Evolutionary conservation across 2,888 invertebrate genomes (phyloP), one percentile per base, ranked within the genome.

Genomic region (Plagodis dolabraria): DNA sequence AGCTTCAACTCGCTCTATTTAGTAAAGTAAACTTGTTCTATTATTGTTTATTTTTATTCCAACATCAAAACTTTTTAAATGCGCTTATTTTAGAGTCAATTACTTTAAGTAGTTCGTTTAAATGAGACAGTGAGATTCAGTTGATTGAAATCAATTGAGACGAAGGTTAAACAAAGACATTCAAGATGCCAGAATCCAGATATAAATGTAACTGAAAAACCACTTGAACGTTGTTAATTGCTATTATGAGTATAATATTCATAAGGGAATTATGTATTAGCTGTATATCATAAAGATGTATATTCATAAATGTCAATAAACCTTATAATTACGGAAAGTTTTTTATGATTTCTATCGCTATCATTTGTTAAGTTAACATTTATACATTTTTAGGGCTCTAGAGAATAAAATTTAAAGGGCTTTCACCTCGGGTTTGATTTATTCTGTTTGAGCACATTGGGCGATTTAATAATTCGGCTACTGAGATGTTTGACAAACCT

Each of bases 81-180:
- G 5, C 36, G 36, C 9, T 44, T 44, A 33, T 43, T 45, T 33
- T 35, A 36, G 35, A 42, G 40, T 10, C 12, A 50, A 42, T 56
- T 49, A 43, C n/a, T 22, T 7, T 45, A n/a, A 35, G 43, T 47
- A 33, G 35, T 36, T 8, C 36, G 7, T 11, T 51, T 45, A 22
- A 45, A 56, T 63, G 47, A 53, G 45, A 60, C 58, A 43, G 49
- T 44, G 36, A 62, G 57, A 54, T n/a, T 48, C 42, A 67, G 75
- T 77, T 81, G 67, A 87, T 86, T 84, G 79, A 70, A 69, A 68
- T 66, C 78, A 85, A 88, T 84, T 84, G 82, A 70, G 71, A 71
- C 54, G 82, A 83, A 86, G 85, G 86, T 74, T 79, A 75, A 76
- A 69, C 5, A 36, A 22, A 22, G 22, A 22, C 22, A 22, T 22